Percentiles rank a stretch among this genome's conserved stretches.
These are phyloP conservation scores for Tetragonula clypearis DNA, from an alignment of 1,140 invertebrate species.

Conservation along the genomic window DNA sequence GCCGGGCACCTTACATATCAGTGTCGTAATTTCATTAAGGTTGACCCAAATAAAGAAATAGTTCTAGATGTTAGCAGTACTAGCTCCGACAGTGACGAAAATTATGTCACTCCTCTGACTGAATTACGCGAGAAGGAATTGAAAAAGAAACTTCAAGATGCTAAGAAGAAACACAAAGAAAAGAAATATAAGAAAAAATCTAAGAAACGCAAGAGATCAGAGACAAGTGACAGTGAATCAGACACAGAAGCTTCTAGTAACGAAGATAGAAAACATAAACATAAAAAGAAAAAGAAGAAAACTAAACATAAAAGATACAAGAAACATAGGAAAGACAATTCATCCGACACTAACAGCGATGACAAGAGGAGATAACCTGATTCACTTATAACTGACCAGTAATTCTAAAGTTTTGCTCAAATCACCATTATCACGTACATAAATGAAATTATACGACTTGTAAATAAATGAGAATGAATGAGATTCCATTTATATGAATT, in stretches of 20 bases:
- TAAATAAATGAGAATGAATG: background rate
- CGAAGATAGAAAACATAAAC: conserved; percentile 70
- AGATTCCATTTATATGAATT: background rate
- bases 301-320: conserved; percentile 76
- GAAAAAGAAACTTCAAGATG: conserved; percentile 83
- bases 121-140: conserved; percentile 90
- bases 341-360: conserved; percentile 66
- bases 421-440: background rate
- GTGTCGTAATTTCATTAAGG: conserved; percentile 97
- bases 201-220: conserved; percentile 67
- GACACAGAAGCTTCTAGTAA: conserved; percentile 65
- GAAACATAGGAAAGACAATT: conserved; percentile 73
- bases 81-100: conserved; percentile 90
- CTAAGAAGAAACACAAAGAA: conserved; percentile 82
- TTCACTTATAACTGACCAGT: background rate
- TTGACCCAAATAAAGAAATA: conserved; percentile 92
- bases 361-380: conserved; percentile 18
- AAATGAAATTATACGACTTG: background rate
- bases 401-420: background rate
- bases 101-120: conserved; percentile 91
- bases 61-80: conserved; percentile 97
- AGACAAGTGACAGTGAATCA: conserved; percentile 65
- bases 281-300: conserved; percentile 75
- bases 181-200: conserved; percentile 80
- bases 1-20: conserved; percentile 98